A percentile compares a stretch with the other conserved stretches of the same genome.
phyloP scores from a whole-genome alignment of 2,888 invertebrate genomes.

The Amaurobius ferox region DNA sequence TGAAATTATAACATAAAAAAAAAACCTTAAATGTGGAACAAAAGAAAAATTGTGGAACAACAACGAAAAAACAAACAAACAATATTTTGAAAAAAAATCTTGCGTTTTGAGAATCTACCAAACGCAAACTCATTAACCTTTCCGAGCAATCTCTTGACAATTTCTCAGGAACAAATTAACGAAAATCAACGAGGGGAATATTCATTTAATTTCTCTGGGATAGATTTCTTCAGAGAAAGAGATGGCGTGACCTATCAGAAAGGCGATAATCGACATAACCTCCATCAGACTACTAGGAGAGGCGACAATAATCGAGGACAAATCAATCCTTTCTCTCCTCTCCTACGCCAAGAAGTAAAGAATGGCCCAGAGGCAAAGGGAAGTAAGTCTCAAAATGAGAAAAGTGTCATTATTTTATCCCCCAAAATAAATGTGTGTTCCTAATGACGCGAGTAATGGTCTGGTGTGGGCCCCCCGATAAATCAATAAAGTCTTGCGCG shows the following conservation, averaged over 20 bases:
- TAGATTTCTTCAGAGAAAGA: not conserved
- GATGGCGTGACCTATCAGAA: slow-evolving; percentile 51
- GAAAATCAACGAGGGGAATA: slow-evolving; percentile 12
- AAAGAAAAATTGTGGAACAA: too few species aligned
- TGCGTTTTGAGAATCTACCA: not conserved
- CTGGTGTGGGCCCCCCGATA: slow-evolving; percentile 64
- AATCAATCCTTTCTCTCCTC: slow-evolving; percentile 66
- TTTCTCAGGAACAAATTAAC: not conserved
- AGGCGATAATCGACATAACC: slow-evolving; percentile 67
- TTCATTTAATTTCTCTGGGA: slow-evolving; percentile 9
- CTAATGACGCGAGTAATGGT: slow-evolving; percentile 71
- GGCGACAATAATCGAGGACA: slow-evolving; percentile 71
- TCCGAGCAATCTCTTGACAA: not conserved
- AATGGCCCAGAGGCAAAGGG: not conserved
- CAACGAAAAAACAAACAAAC: too few species aligned
- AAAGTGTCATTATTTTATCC: slow-evolving; percentile 72
- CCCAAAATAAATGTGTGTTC: slow-evolving; percentile 69
- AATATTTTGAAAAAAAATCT: too few species aligned
- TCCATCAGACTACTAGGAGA: slow-evolving; percentile 42
- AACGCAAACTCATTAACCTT: not conserved
- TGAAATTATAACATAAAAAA: too few species aligned
- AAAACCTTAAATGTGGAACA: too few species aligned
- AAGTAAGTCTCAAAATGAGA: slow-evolving; percentile 62
- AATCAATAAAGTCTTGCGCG: slow-evolving; percentile 50
- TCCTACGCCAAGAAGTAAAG: slow-evolving; percentile 58